Percentiles rank a stretch among this genome's conserved stretches.
Conservation (phyloP, 2,888 invertebrate species). For the Ormyrus nitidulus region DNA sequence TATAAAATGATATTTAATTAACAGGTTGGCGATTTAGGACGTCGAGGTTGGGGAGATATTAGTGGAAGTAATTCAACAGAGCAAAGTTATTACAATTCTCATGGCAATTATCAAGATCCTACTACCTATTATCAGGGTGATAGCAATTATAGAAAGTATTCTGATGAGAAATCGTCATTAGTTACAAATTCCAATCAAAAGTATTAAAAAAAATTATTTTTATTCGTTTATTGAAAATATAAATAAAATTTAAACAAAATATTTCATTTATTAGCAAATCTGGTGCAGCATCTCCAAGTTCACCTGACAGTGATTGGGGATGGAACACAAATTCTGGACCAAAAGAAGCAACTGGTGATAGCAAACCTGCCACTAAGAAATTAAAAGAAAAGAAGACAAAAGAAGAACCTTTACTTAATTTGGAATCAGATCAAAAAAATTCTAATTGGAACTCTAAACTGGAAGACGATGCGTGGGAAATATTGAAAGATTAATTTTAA, state of each 20-base stretch:
- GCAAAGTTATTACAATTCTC: slow-evolving; percentile 67
- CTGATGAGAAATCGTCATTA: slow-evolving; percentile 71
- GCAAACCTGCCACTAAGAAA: slow-evolving; percentile 59
- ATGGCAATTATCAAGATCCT: slow-evolving; percentile 70
- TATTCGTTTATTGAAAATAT: slow-evolving; percentile 13
- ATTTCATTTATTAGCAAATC: slow-evolving; percentile 56
- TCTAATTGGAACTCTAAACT: slow-evolving; percentile 69
- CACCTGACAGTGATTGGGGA: slow-evolving; percentile 66
- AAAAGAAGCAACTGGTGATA: slow-evolving; percentile 60
- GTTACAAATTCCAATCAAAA: slow-evolving; percentile 66
- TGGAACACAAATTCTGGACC: slow-evolving; percentile 65
- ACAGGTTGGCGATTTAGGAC: slow-evolving; percentile 82
- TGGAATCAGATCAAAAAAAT: slow-evolving; percentile 65
- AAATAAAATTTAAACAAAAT: slow-evolving; percentile 33
- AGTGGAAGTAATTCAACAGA: slow-evolving; percentile 78
- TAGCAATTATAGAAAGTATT: slow-evolving; percentile 62
- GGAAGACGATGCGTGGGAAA: slow-evolving; percentile 73
- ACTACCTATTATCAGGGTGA: slow-evolving; percentile 67
- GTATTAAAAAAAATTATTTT: slow-evolving; percentile 57
- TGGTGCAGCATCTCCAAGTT: slow-evolving; percentile 61
- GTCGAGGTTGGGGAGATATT: slow-evolving; percentile 82
- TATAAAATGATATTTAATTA: slow-evolving; percentile 22
- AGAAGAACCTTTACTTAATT: slow-evolving; percentile 68
- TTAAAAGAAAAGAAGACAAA: slow-evolving; percentile 63
- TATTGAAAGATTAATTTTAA: slow-evolving; percentile 70